Evolutionary conservation across 2,113 vertebrate species (phyloP).

Genomic region (Cariama cristata): DNA sequence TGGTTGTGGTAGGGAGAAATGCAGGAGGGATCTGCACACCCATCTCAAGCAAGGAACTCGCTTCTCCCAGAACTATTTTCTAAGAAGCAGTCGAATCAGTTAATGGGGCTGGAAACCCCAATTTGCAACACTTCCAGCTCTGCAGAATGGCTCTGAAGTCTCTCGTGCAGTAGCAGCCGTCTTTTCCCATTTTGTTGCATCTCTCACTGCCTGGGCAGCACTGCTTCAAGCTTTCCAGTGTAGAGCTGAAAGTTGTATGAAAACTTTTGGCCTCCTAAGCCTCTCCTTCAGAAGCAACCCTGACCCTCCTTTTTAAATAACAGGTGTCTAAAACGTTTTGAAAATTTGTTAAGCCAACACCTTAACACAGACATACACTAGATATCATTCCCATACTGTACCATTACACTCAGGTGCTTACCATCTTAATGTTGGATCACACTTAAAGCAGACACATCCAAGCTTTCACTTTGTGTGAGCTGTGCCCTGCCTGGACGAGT

Average conservation of each 20-base stretch:
- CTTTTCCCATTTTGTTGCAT: neutral
- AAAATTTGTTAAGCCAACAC: neutral
- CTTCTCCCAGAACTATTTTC: neutral
- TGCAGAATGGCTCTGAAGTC: neutral
- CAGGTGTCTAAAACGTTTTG: neutral
- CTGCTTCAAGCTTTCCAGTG: neutral
- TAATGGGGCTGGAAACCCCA: neutral
- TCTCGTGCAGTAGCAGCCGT: rapidly evolving
- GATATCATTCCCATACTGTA: neutral
- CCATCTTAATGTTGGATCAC: neutral
- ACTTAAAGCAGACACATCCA: neutral
- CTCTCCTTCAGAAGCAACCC: neutral
- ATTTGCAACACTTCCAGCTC: neutral
- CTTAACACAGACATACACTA: neutral
- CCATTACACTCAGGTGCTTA: neutral
- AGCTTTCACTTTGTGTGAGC: neutral
- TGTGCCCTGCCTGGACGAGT: neutral
- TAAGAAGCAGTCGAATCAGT: neutral
- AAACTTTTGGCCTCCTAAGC: neutral
- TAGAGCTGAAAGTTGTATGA: neutral
- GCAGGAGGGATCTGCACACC: neutral
- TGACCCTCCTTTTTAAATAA: neutral
- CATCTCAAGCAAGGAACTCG: neutral
- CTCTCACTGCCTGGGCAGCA: neutral
- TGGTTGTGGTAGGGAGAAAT: neutral